Evolutionary conservation across 2,113 vertebrate genomes (phyloP).

Genomic region (Rutilus rutilus): DNA sequence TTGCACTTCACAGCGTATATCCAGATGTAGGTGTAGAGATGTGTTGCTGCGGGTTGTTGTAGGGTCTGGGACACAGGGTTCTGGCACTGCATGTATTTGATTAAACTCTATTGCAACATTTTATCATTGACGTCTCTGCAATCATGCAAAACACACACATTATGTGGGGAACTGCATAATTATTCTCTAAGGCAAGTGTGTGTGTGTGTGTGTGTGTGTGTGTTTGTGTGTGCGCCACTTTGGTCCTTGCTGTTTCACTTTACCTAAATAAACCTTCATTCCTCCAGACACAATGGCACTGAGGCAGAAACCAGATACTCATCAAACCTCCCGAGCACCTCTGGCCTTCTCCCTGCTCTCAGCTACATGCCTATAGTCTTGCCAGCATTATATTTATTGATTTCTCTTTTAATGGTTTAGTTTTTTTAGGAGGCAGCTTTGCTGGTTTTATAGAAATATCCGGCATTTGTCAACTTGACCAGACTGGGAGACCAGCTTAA

Average conservation of each 20-base stretch:
- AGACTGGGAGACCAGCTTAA: too few species aligned
- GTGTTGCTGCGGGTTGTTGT: background rate
- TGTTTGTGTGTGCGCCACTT: background rate
- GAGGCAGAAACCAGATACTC: conserved; percentile 41
- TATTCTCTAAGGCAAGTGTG: background rate
- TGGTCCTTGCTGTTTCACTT: conserved; percentile 14
- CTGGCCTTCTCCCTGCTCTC: background rate
- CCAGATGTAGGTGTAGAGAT: too few species aligned
- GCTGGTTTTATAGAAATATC: too few species aligned
- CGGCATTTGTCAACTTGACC: too few species aligned
- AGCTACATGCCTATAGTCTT: conserved; percentile 10
- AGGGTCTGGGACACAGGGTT: background rate
- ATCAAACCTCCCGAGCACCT: conserved; percentile 6
- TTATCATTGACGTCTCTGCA: background rate
- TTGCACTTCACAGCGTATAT: too few species aligned
- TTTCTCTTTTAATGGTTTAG: too few species aligned
- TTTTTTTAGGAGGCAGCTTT: too few species aligned
- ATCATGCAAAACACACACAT: background rate
- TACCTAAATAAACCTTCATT: conserved; percentile 25
- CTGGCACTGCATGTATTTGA: background rate
- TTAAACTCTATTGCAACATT: conserved; percentile 2
- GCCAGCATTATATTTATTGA: too few species aligned
- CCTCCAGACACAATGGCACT: conserved; percentile 39
- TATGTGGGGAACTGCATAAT: background rate
- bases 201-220: background rate